Base-by-base conservation (phyloP, 2,797 vertebrate genomes). In the Danio jaintianensis region DNA sequence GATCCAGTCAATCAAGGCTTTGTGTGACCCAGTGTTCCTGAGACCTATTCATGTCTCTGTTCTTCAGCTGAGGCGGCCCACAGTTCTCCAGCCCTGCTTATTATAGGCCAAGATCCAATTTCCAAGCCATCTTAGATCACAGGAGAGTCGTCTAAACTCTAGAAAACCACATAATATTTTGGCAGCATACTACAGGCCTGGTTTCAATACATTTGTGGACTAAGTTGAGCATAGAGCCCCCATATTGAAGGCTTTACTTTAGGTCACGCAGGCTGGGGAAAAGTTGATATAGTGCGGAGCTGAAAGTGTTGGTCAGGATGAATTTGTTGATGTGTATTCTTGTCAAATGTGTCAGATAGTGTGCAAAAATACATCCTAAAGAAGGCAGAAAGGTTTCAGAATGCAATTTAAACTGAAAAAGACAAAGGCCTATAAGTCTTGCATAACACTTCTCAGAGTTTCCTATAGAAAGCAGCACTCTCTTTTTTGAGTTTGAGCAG, bases 181-280 rank as follows among this genome's bases (percentile, higher is more conserved):
- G 92, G 91, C 91, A 92, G 88, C 86, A 89, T 90, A 92, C 90
- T 92, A 93, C 92, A 86, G 89, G 86, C 88, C 92, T 93, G 93
- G 91, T 93, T 93, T 93, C 89, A 93, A 93, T 93, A 93, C 92
- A 93, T 92, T 91, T 91, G 90, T 92, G 91, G 91, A 92, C 89
- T 92, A 91, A 93, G 90, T 91, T 88, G 86, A 89, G 90, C 89
- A 89, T 92, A 90, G 86, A 92, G 88, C 87, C 88, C 87, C 85
- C 66, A 83, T 89, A 90, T 91, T 90, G 90, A 91, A 90, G 92
- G 91, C 89, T 90, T 91, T 93, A 92, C 93, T 93, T 69, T 92
- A 91, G 92, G 91, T 92, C 89, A 92, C 92, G 92, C 91, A 90
- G 85, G 89, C 89, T 88, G 90, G 89, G 89, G 88, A 88, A 91